These are phyloP conservation scores for Xestia rhomboidea DNA, from an alignment of 2,888 invertebrate species.

Conservation along the genomic window DNA sequence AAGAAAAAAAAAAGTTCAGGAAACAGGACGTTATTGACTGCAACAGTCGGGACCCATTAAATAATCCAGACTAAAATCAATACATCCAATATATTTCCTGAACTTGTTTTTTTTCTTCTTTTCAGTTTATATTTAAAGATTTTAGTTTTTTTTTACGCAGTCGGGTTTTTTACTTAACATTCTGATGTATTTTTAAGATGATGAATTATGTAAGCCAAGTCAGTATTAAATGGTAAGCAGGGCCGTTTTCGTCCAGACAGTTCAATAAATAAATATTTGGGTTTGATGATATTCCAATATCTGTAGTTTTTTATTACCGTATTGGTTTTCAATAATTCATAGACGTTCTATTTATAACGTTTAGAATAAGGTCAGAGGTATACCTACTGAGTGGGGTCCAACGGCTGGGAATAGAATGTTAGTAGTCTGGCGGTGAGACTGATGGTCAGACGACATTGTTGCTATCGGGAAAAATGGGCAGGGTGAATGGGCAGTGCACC, in stretches of 20 bases:
- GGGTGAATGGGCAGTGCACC: too few relatives aligned
- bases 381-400: neutral
- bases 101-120: too few relatives aligned
- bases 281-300: slow-evolving; percentile 17
- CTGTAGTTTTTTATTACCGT: slow-evolving; percentile 5
- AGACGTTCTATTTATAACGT: slow-evolving; percentile 12
- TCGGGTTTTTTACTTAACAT: too few relatives aligned
- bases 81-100: too few relatives aligned
- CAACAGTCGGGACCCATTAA: too few relatives aligned
- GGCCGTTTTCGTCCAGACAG: slow-evolving; percentile 2
- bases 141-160: too few relatives aligned
- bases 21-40: too few relatives aligned
- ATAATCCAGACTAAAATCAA: too few relatives aligned
- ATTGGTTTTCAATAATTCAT: slow-evolving; percentile 25
- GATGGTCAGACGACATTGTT: neutral
- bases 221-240: slow-evolving; percentile 5
- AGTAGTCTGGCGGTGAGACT: neutral
- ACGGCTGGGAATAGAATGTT: neutral
- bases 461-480: neutral
- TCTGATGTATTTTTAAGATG: too few relatives aligned
- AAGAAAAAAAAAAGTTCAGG: too few relatives aligned
- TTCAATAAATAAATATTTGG: slow-evolving; percentile 14
- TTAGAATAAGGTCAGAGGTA: neutral
- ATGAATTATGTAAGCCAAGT: slow-evolving; percentile 16
- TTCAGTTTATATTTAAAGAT: too few relatives aligned